Base-by-base conservation (phyloP, 2,113 vertebrate genomes). In the Eidolon helvum region DNA sequence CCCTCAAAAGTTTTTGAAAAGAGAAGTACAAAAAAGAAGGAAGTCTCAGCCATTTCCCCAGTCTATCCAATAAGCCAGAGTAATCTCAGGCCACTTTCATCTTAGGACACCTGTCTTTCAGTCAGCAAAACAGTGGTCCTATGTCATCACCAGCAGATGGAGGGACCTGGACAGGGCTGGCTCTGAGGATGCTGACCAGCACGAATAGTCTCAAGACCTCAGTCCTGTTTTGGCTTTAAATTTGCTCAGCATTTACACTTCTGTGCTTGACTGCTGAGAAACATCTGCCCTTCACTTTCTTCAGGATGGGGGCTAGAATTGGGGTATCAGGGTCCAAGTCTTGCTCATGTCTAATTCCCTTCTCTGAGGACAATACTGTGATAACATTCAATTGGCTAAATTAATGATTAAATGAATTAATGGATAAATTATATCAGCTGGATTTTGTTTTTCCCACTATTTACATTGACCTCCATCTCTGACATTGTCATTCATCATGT, bases 1-100 rank as follows among this genome's bases (percentile, higher is more conserved):
- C 43, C 48, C 80, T 95, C 57, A 55, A 92, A 87, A 84, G 68
- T 19, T 45, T 97, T 92, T 74, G 85, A 69, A 85, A 87, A 84
- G 38, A 55, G 18, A 87, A 65, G 19, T 38, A 16, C 6, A 15
- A 15, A 84, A 80, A 75, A 68, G 30, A 96, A 89, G 71, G 57
- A 75, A 78, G 35, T 50, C 80, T 65, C 38, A n/a, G 50, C 15
- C 28, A 33, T 95, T 72, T 77, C 24, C 50, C 69, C 2, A 33
- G 16, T 40, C 59, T 5, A 15, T 35, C 66, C 45, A 83, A 3
- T 72, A 72, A 82, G 57, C 87, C 74, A 85, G 53, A 8, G 45
- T 35, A 10, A 19, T 35, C 18, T 69, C 71, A 80, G 43, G 35
- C 55, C 10, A 1, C 18, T 89, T 78, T 68, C 61, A 48, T 77